Evolutionary conservation across 1,140 invertebrate genomes (phyloP).

Genomic region (Parasteatoda tepidariorum): DNA sequence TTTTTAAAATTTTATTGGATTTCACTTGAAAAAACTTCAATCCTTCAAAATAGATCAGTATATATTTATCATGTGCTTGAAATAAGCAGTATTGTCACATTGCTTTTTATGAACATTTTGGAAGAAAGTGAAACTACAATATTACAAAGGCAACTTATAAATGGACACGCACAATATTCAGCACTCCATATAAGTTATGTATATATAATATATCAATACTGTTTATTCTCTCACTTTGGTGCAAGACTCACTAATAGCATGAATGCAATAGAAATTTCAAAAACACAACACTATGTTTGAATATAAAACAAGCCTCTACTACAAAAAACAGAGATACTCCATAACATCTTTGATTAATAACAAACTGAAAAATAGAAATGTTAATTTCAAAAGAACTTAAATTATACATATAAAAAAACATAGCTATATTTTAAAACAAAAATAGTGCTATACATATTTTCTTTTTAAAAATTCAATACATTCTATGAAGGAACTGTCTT

Average conservation of each 20-base stretch:
- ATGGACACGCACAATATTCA: constrained; percentile 28
- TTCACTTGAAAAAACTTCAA: constrained; percentile 21
- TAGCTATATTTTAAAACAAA: too few relatives aligned
- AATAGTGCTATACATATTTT: too few relatives aligned
- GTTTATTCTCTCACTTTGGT: background rate
- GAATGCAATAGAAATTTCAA: background rate
- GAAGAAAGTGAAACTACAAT: constrained; percentile 29
- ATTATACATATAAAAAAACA: too few relatives aligned
- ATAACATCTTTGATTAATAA: too few relatives aligned
- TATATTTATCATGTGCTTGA: constrained; percentile 42
- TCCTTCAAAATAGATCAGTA: constrained; percentile 48
- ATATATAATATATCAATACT: background rate
- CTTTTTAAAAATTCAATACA: too few relatives aligned
- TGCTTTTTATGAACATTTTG: constrained; percentile 11
- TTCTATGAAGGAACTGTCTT: too few relatives aligned
- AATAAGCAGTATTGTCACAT: constrained; percentile 31
- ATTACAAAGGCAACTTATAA: constrained; percentile 33
- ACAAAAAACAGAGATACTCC: too few relatives aligned
- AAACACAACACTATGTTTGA: background rate
- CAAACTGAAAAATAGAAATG: too few relatives aligned
- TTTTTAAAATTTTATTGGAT: constrained; percentile 33
- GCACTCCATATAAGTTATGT: background rate
- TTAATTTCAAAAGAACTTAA: too few relatives aligned
- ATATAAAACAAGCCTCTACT: background rate
- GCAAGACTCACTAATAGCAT: background rate